Conservation (phyloP, 2,888 invertebrate genomes). For the Prenolepis imparis region DNA sequence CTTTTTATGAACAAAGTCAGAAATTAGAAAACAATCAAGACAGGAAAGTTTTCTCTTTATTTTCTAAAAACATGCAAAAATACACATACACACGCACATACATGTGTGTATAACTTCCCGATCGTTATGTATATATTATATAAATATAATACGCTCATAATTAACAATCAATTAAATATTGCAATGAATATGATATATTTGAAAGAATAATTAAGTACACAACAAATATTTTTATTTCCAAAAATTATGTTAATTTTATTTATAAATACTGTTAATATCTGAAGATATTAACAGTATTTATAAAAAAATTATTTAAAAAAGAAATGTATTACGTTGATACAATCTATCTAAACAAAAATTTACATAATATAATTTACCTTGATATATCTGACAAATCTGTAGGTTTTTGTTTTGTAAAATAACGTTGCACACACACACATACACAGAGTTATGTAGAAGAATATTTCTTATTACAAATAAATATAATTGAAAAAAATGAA, state of each 20-base stretch:
- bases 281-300: slow-evolving; percentile 11
- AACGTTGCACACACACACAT: background rate
- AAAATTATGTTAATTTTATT: slow-evolving; percentile 16
- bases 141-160: slow-evolving; percentile 13
- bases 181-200: background rate
- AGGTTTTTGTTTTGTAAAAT: slow-evolving; percentile 12
- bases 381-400: slow-evolving; percentile 27
- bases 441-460: slow-evolving; percentile 40
- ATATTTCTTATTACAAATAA: slow-evolving; percentile 37
- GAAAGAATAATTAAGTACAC: background rate
- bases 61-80: background rate
- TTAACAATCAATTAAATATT: slow-evolving; percentile 5
- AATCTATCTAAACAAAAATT: slow-evolving; percentile 19
- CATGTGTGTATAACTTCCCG: background rate
- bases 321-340: slow-evolving; percentile 26
- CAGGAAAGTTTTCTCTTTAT: background rate
- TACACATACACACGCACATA: background rate
- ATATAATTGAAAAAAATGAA: slow-evolving; percentile 38
- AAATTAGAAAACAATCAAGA: background rate
- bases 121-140: background rate
- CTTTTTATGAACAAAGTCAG: background rate
- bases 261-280: slow-evolving; percentile 22
- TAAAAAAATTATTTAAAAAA: too few species aligned
- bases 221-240: background rate
- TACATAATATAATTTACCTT: slow-evolving; percentile 31